Evolutionary conservation across 1,140 invertebrate species (phyloP).

Genomic region (Sycophaga agraensis): DNA sequence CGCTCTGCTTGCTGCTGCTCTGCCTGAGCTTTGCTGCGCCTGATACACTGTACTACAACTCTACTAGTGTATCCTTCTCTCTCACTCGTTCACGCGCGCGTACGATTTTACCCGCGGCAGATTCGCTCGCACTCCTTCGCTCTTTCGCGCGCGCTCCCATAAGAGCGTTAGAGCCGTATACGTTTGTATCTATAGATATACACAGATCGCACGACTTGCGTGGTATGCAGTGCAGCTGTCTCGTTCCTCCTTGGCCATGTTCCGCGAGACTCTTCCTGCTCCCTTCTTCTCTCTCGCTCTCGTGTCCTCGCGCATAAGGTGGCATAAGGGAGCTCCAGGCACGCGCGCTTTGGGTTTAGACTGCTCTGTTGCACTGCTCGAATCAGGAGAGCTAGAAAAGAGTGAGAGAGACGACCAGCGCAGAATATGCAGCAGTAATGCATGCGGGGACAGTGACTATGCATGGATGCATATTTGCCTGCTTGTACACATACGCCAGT

Average conservation of each 20-base stretch:
- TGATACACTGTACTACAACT: not conserved
- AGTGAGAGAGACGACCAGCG: no score
- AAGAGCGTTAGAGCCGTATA: not conserved
- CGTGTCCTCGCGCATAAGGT: no score
- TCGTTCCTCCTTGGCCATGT: not conserved
- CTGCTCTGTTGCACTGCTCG: no score
- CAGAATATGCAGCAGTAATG: no score
- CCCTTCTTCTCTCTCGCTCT: not conserved
- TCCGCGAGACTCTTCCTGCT: not conserved
- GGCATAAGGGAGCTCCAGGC: not conserved
- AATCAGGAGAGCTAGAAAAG: no score
- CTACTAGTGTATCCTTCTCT: not conserved
- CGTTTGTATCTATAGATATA: not conserved
- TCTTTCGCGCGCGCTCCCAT: not conserved
- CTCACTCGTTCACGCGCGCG: not conserved
- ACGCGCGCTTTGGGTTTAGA: not conserved
- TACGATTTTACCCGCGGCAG: not conserved
- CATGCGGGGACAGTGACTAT: no score
- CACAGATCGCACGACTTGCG: not conserved
- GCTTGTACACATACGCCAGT: no score
- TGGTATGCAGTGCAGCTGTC: slow-evolving; percentile 2
- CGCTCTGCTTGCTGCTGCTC: slow-evolving; percentile 6
- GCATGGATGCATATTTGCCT: no score
- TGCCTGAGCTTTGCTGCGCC: not conserved
- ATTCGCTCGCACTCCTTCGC: no score